phyloP scores from a whole-genome alignment of 2,888 invertebrate species.

The Tenthredo livida region DNA sequence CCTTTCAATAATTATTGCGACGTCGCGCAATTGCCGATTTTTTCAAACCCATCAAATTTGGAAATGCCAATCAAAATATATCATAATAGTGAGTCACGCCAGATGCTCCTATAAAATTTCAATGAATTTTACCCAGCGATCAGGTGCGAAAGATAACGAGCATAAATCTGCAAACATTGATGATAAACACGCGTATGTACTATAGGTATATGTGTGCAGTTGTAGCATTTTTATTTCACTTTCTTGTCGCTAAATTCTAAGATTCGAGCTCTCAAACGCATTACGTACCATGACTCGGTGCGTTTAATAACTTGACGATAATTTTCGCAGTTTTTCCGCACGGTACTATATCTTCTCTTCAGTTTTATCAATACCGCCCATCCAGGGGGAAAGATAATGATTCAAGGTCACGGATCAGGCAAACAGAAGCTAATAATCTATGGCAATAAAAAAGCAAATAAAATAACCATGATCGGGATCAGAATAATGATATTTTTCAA shows the following conservation, averaged over 20 bases:
- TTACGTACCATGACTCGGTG: neutral
- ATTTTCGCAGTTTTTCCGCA: neutral
- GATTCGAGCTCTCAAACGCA: neutral
- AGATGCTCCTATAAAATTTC: neutral
- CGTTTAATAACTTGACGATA: neutral
- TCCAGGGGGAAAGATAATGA: neutral
- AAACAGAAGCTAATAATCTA: neutral
- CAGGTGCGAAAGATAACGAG: neutral
- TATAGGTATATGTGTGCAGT: neutral
- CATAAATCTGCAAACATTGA: neutral
- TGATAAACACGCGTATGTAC: neutral
- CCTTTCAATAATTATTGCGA: neutral
- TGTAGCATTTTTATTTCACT: neutral
- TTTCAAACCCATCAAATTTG: neutral
- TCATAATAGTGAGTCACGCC: neutral
- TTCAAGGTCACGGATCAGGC: slow-evolving; percentile 6
- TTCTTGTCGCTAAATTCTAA: neutral
- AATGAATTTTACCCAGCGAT: neutral
- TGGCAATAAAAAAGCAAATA: neutral
- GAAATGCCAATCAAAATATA: neutral
- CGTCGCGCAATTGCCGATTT: neutral
- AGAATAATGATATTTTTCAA: neutral
- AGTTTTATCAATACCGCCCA: neutral
- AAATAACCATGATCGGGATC: neutral
- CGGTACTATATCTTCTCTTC: neutral